Base-by-base conservation (phyloP, 2,113 vertebrate species). In the Zosterops borbonicus region DNA sequence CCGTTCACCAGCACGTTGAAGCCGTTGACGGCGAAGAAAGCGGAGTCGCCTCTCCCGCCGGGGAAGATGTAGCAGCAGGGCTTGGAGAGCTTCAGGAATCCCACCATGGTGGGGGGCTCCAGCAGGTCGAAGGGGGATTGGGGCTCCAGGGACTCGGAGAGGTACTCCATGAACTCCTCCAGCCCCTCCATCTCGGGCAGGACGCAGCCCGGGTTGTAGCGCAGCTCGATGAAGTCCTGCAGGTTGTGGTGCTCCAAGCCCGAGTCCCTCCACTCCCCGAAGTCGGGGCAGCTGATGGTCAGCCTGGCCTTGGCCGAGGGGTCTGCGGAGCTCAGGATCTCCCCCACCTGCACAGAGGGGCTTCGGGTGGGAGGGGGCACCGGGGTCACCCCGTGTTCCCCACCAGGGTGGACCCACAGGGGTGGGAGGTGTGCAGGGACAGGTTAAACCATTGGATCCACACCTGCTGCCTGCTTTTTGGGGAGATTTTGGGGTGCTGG, bases 1-100 rank as follows among this genome's bases (percentile, higher is more conserved):
- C 99, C 99, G 0, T 99, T 99, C 18, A 99, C 98, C 94, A 99
- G 55, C 5, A 99, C 88, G 1, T 99, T 99, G 94, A 99, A 99
- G 7, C 99, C 99, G 0, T 98, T 99, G 12, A 99, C 98, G 0
- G 99, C 98, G 3, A 99, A 99, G 89, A 99, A 99, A 35, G 99
- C 99, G 0, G 98, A 98, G 59, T 99, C 99, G 0, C 99, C 99
- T 10, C 98, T 96, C 20, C 99, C 99, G 0, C 99, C 99, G 0
- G 99, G 99, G 93, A 99, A 99, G 78, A 99, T 95, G 70, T 99
- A 99, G 98, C 99, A 99, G 98, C 99, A 99, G 4, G 99, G 99
- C 44, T 98, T 98, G 14, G 98, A 98, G 12, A 99, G 98, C 74
- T 99, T 99, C 55, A 99, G 97, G 97, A 99, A 99, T 1, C 99